phyloP scores from a whole-genome alignment of 2,113 vertebrate species.

The Nyctibius bracteatus region DNA sequence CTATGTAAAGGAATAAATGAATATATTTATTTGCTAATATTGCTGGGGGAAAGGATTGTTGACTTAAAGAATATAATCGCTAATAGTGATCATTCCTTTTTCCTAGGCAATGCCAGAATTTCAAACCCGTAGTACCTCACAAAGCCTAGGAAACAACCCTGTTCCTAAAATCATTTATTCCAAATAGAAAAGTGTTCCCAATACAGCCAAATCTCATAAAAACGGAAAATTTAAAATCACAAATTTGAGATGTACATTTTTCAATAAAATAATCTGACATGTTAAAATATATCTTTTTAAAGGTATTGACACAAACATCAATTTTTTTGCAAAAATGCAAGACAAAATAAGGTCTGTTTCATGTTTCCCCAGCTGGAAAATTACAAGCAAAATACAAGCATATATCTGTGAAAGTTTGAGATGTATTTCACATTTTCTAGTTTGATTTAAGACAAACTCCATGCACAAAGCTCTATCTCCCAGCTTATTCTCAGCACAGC shows the following conservation, averaged over 20 bases:
- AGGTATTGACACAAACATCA: neutral
- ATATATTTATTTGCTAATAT: neutral
- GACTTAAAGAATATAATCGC: neutral
- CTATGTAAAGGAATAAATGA: neutral
- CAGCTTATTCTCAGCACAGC: neutral
- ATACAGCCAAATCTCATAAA: neutral
- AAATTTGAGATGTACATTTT: neutral
- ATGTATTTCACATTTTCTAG: neutral
- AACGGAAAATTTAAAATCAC: neutral
- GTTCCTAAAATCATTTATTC: neutral
- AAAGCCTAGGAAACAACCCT: neutral
- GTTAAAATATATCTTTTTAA: neutral
- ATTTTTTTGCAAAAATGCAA: neutral
- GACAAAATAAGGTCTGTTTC: neutral
- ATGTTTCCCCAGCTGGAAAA: neutral
- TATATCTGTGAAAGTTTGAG: fast-evolving
- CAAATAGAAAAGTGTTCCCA: neutral
- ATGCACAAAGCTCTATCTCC: neutral
- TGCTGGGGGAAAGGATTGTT: neutral
- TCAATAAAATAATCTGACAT: neutral
- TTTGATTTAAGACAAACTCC: neutral
- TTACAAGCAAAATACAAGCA: neutral
- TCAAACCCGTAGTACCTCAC: neutral
- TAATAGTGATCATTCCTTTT: neutral
- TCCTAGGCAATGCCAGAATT: neutral